Base-by-base conservation (phyloP, 2,113 vertebrate genomes). In the Neodon shergylaensis region DNA sequence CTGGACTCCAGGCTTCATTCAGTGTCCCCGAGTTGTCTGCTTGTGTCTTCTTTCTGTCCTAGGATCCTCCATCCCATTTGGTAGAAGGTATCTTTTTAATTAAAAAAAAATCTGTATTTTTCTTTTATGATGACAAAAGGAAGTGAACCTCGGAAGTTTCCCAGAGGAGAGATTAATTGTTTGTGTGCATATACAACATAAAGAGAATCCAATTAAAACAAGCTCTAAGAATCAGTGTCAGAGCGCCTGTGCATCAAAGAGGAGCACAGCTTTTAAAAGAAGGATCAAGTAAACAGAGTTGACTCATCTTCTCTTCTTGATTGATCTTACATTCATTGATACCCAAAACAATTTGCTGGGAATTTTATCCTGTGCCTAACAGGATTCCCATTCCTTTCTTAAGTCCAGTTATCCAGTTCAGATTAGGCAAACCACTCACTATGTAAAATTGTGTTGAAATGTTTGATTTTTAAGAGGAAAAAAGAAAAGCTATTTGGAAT, bases 371-470 rank as follows among this genome's bases (percentile, higher is more conserved):
- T 44, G 0, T 14, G 3, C 88, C 68, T 14, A 8, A 10, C 4
- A 36, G 81, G 78, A 49, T 44, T 44, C 17, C 93, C 28, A 0
- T 39, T 21, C 44, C 28, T 90, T 86, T 91, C 61, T 61, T 42
- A 58, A 97, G 78, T 42, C 77, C 74, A 4, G 94, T 95, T 97
- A 47, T 82, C 36, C 65, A 88, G 94, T 68, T 68, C 58, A 87
- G 61, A 95, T 79, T 89, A 86, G 33, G 49, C 66, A 90, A 93
- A 68, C 88, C 97, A 91, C n/a, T 92, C 93, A 73, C 95, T 96
- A 66, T 95, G 93, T 95, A 92, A 68, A 97, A 95, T 97, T 96
- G 89, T 26, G 13, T 92, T 95, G 85, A 96, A 96, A 95, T 14
- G 19, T 94, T 96, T 96, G 86, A 91, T 84, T 96, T 96, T 96